Conservation (phyloP, 2,888 invertebrate species). For the Teleogryllus oceanicus region DNA sequence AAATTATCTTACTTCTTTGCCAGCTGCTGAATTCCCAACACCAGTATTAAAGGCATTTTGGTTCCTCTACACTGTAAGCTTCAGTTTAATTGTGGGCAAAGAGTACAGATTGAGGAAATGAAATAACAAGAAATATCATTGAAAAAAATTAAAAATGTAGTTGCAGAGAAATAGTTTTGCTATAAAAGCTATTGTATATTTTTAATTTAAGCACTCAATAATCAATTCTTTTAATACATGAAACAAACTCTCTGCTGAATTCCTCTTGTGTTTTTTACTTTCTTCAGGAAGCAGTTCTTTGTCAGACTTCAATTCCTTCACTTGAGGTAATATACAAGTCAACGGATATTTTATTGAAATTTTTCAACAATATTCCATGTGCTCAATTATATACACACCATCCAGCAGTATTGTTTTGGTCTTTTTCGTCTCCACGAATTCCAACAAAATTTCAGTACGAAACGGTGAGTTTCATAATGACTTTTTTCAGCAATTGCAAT, state of each 20-base stretch:
- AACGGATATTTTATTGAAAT: background rate
- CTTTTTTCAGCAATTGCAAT: too few species aligned
- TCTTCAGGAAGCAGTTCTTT: background rate
- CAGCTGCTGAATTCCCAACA: background rate
- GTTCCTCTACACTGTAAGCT: slow-evolving; percentile 29
- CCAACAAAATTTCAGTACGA: slow-evolving; percentile 21
- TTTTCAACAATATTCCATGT: slow-evolving; percentile 12
- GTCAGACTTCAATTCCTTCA: background rate
- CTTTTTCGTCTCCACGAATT: slow-evolving; percentile 23
- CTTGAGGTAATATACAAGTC: background rate
- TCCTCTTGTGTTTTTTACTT: too few species aligned
- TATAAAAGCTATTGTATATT: too few species aligned
- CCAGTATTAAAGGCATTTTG: slow-evolving; percentile 29
- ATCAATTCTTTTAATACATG: too few species aligned
- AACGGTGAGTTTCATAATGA: slow-evolving; percentile 21
- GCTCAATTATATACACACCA: slow-evolving; percentile 24
- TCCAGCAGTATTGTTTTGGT: slow-evolving; percentile 28
- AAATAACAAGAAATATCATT: too few species aligned
- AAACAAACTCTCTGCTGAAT: background rate
- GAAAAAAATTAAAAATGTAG: too few species aligned
- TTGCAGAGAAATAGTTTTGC: too few species aligned
- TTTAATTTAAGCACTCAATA: too few species aligned
- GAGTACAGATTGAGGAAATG: too few species aligned
- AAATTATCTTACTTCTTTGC: background rate
- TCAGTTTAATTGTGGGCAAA: background rate